Evolutionary conservation across 2,797 vertebrate species (phyloP), one percentile per base, ranked within the genome.

Genomic region (Tiaroga cobitis): DNA sequence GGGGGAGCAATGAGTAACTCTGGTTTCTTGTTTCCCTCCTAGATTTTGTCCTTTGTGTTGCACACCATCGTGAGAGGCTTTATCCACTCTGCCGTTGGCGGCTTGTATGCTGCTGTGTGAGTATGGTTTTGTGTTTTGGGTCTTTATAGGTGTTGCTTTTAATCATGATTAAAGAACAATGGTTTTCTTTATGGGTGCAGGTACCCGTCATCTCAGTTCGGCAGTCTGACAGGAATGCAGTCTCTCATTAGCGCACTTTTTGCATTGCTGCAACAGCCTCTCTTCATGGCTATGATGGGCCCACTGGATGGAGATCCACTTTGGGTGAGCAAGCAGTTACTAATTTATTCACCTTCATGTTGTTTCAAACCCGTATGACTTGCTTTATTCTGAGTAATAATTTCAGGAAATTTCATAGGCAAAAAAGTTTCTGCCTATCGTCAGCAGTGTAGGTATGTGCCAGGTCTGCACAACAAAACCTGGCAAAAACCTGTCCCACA

Each of bases 101-200:
- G 98, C 54, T 96, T 99, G 49, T 99, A 99, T 3, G 98, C 98
- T 72, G 98, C 98, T 24, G 98, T 99, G 98, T 99, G 94, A 97
- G 98, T 97, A 70, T 43, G 24, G 32, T 34, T 75, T 32, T 61
- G 43, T 26, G 54, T 80, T 78, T 56, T 21, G 18, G 24, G 18
- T 32, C 6, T n/a, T 77, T 34, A 65, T 69, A 24, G 18, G 24
- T 26, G 5, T 32, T 81, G 41, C 46, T 73, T 61, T 69, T 78
- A 56, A 59, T 59, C 51, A n/a, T 3, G 9, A 24, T 70, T 80
- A 75, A 75, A 79, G 24, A 81, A 37, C 49, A 19, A 11, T 59
- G 54, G 26, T 26, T 79, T 76, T 75, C 18, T 41, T 81, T 49
- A 68, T 49, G 39, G 63, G 7, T 75, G 39, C 96, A 99, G 98